Conservation (phyloP, 2,888 invertebrate species). For the Incurvaria masculella region DNA sequence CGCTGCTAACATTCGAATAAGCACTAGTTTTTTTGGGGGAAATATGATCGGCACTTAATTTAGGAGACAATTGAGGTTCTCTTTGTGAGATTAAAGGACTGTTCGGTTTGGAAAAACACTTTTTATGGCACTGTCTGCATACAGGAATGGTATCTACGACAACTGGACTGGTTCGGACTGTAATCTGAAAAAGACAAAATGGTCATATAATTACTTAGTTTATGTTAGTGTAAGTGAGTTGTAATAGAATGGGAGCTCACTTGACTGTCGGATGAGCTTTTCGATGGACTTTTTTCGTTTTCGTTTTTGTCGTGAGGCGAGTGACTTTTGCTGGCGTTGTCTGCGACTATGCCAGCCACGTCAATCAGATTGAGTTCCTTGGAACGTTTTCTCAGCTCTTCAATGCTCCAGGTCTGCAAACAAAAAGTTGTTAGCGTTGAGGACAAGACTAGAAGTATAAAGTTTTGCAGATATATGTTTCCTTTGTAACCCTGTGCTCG, state of each 20-base stretch:
- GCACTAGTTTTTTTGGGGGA: slow-evolving; percentile 42
- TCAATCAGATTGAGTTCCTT: slow-evolving; percentile 63
- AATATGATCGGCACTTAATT: slow-evolving; percentile 31
- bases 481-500: too few species aligned
- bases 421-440: slow-evolving; percentile 3
- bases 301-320: slow-evolving; percentile 47
- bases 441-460: too few species aligned
- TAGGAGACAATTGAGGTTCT: slow-evolving; percentile 33
- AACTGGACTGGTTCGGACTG: slow-evolving; percentile 72
- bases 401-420: slow-evolving; percentile 64
- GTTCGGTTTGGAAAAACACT: slow-evolving; percentile 62
- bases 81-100: slow-evolving; percentile 48
- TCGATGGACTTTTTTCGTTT: slow-evolving; percentile 65
- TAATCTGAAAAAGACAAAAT: slow-evolving; percentile 57
- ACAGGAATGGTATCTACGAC: slow-evolving; percentile 70
- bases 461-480: too few species aligned
- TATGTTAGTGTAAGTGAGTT: background rate
- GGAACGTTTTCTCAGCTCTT: slow-evolving; percentile 67
- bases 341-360: slow-evolving; percentile 38
- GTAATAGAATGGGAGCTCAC: slow-evolving; percentile 45
- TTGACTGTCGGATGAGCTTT: slow-evolving; percentile 76
- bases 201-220: background rate
- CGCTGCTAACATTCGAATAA: slow-evolving; percentile 38
- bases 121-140: slow-evolving; percentile 76
- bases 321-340: slow-evolving; percentile 31